Percentiles rank a stretch among this genome's conserved stretches.
phyloP scores from a whole-genome alignment of 2,888 invertebrate species.

The Prostheceraeus crozeri region DNA sequence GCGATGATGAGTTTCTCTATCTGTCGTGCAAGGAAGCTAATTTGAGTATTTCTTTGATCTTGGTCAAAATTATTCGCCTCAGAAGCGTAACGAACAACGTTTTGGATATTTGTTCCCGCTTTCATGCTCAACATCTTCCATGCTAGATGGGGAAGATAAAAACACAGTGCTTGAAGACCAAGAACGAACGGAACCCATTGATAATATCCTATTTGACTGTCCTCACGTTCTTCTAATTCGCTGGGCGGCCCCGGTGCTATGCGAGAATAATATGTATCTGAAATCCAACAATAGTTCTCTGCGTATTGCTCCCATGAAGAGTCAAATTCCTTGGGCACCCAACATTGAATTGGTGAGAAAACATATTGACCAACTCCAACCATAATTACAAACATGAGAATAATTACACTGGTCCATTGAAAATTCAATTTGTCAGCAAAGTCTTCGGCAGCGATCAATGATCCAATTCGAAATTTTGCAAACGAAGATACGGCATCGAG shows the following conservation, averaged over 20 bases:
- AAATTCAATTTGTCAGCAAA: conserved; percentile 24
- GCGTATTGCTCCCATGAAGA: conserved; percentile 11
- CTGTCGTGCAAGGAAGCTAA: no score
- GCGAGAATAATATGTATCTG: not conserved
- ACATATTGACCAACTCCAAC: conserved; percentile 6
- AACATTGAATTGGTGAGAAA: conserved; percentile 23
- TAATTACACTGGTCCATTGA: not conserved
- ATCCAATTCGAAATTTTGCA: conserved; percentile 16
- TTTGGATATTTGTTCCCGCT: no score
- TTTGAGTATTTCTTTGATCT: no score
- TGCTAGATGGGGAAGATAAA: no score
- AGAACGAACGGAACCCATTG: no score
- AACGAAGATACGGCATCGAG: not conserved
- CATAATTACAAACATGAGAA: not conserved
- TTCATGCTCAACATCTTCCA: no score
- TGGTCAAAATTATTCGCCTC: no score
- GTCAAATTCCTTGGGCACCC: not conserved
- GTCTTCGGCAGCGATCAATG: conserved; percentile 24
- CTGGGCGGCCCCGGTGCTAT: not conserved
- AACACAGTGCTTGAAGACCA: no score
- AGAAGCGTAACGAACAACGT: no score
- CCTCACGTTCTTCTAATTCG: not conserved
- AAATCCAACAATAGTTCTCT: conserved; percentile 28
- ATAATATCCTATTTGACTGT: not conserved
- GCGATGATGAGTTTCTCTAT: no score